Conservation (phyloP, 2,797 vertebrate species). For the Cryptoblepharus egeriae region DNA sequence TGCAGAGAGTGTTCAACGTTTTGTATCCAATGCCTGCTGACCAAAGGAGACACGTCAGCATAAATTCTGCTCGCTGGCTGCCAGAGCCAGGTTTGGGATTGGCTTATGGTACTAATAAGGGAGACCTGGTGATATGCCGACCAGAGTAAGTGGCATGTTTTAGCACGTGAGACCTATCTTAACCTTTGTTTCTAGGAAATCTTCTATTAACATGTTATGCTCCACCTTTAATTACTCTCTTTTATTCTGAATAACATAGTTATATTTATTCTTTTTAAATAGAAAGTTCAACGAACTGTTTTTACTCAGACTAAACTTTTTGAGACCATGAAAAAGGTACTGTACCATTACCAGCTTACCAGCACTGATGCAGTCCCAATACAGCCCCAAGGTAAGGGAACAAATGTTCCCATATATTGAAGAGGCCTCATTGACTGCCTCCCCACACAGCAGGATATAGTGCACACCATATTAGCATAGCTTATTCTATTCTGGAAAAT, state of each 20-base stretch:
- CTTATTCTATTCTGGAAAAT: no score
- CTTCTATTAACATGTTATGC: not conserved
- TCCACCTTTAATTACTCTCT: not conserved
- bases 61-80: constrained; percentile 98
- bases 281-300: not conserved
- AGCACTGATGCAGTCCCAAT: no score
- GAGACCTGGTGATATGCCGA: constrained; percentile 97
- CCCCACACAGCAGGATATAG: no score
- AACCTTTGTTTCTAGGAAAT: not conserved
- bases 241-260: not conserved
- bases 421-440: no score
- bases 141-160: constrained; percentile 89
- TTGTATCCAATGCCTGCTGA: constrained; percentile 98
- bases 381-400: no score
- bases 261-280: not conserved
- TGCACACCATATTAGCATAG: no score
- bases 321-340: not conserved
- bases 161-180: not conserved
- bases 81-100: constrained; percentile 95
- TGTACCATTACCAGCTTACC: no score
- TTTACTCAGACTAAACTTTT: not conserved
- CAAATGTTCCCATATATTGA: no score
- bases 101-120: constrained; percentile 98
- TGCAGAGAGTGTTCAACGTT: constrained; percentile 95
- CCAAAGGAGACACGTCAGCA: constrained; percentile 97